Base-by-base conservation (phyloP, 2,888 invertebrate species). In the Rugalucina vietnamica region DNA sequence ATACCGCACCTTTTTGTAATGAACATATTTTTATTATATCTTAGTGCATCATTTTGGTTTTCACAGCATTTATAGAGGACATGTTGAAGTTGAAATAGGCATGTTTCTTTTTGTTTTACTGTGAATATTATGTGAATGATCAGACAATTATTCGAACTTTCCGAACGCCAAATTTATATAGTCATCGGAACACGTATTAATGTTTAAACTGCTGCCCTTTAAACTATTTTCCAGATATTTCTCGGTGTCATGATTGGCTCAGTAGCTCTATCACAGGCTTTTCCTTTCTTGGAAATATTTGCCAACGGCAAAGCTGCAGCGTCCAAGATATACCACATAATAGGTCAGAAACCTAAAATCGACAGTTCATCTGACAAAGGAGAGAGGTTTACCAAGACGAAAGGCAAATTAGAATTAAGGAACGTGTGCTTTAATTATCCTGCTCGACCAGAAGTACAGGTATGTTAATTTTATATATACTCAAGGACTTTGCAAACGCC, bases 231-330 rank as follows among this genome's bases (percentile, higher is more conserved):
- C 8, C 32, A 93, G 93, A 93, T 94, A 34, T 94, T 95, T 89
- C 94, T 95, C 88, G 92, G 95, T 21, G 94, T 95, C 8, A 93
- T 96, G 93, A 93, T 95, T 74, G 95, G 95, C 3, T 94, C 95
- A 1, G 94, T 95, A 80, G 93, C 95, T 0, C 90, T 98, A 84
- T 98, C 98, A 29, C 97, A 97, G 93, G 97, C 97, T 0, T 96
- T 97, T 0, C 98, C 98, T 0, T 96, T 97, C 82, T 96, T 98
- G 92, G 97, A 98, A 94, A 96, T 97, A 21, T 97, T 98, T 91
- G 97, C 97, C 0, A 96, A 96, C 57, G 97, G 98, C 0, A 96
- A 96, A 90, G 98, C 97, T 0, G 97, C 98, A 0, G 97, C 97
- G 0, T 96, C 96, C 3, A 92, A 93, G 12, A 93, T 96, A 24